Conservation (phyloP, 2,797 vertebrate genomes). For the Onychomys leucogaster region DNA sequence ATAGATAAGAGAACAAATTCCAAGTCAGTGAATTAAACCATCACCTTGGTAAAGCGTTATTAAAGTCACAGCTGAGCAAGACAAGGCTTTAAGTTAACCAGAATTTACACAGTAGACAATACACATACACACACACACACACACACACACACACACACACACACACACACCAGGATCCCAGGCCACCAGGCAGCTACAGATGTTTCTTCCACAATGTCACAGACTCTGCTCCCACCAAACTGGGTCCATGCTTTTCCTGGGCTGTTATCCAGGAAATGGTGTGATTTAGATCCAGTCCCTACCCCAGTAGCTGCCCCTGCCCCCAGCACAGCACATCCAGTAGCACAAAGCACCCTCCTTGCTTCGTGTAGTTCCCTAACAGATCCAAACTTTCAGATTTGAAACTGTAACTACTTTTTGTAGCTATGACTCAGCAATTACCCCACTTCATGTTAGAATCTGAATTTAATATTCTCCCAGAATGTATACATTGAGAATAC, state of each 20-base stretch:
- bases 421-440: conserved; percentile 39
- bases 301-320: neutral
- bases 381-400: conserved; percentile 14
- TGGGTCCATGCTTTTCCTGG: neutral
- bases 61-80: neutral
- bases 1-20: neutral
- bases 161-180: neutral
- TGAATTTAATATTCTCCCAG: conserved; percentile 53
- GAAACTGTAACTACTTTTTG: neutral
- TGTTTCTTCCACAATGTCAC: rapidly evolving
- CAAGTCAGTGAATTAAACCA: neutral
- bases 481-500: conserved; percentile 7
- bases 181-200: conserved; percentile 83
- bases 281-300: neutral
- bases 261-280: neutral
- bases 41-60: neutral
- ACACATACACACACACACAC: neutral
- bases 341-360: neutral
- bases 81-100: neutral
- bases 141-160: neutral
- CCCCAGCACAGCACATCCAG: neutral
- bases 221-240: neutral
- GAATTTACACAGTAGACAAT: neutral
- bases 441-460: conserved; percentile 14
- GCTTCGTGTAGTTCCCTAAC: neutral